These are phyloP conservation scores for Cavia aperea DNA, from an alignment of 2,113 vertebrate species.

Conservation along the genomic window DNA sequence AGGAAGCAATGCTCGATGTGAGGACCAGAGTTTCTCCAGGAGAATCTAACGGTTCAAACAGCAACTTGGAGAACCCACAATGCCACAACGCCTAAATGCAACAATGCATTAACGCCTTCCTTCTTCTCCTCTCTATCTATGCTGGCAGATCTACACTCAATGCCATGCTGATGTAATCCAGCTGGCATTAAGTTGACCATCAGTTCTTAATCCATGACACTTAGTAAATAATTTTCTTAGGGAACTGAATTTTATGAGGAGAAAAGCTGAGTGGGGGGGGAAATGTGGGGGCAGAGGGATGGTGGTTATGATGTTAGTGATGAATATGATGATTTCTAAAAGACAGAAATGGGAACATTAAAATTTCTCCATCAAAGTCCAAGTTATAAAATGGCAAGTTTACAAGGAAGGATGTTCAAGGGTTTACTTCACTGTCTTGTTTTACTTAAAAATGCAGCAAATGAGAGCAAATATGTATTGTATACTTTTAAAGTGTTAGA, in stretches of 20 bases:
- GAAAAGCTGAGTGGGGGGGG: not conserved
- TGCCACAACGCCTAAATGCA: too few species aligned
- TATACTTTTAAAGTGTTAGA: not conserved
- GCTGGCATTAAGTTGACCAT: too few species aligned
- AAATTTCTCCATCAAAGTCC: not conserved
- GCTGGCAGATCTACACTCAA: too few species aligned
- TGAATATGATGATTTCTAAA: not conserved
- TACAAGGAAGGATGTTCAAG: not conserved
- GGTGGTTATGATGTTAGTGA: not conserved
- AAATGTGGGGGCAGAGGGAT: not conserved
- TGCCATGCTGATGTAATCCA: too few species aligned
- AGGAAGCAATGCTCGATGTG: too few species aligned
- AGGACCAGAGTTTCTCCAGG: too few species aligned
- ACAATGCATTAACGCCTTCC: too few species aligned
- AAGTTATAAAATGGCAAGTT: not conserved
- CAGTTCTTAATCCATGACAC: not conserved
- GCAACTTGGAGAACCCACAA: too few species aligned
- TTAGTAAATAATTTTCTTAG: not conserved
- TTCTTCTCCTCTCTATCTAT: too few species aligned
- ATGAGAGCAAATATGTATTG: not conserved
- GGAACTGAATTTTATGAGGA: not conserved
- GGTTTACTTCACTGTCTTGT: not conserved
- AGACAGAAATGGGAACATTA: not conserved
- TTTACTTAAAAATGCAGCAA: not conserved
- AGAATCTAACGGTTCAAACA: too few species aligned